phyloP scores from a whole-genome alignment of 1,140 invertebrate species.

The roundworm (Caenorhabditis elegans) region WBcel235 BX284605.5:4867001-4867500 shows the following conservation, averaged over 20 bases:
- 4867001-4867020: too few species aligned
- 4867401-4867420: too few species aligned
- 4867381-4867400: too few species aligned
- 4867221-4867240: not conserved
- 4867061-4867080: too few species aligned
- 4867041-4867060: too few species aligned
- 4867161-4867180: constrained; percentile 11
- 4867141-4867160: not conserved
- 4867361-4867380: not conserved
- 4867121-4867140: constrained; percentile 13
- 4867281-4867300: constrained; percentile 4
- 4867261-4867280: not conserved
- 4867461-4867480: too few species aligned
- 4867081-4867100: too few species aligned
- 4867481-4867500: too few species aligned
- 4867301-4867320: not conserved
- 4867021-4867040: too few species aligned
- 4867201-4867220: constrained; percentile 16
- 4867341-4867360: constrained; percentile 3
- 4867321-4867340: constrained; percentile 13
- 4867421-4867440: too few species aligned
- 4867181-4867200: not conserved
- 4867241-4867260: constrained; percentile 8
- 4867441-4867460: too few species aligned
- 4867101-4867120: too few species aligned